Conservation (phyloP, 1,140 invertebrate species). For the Drosophila albomicans region DNA sequence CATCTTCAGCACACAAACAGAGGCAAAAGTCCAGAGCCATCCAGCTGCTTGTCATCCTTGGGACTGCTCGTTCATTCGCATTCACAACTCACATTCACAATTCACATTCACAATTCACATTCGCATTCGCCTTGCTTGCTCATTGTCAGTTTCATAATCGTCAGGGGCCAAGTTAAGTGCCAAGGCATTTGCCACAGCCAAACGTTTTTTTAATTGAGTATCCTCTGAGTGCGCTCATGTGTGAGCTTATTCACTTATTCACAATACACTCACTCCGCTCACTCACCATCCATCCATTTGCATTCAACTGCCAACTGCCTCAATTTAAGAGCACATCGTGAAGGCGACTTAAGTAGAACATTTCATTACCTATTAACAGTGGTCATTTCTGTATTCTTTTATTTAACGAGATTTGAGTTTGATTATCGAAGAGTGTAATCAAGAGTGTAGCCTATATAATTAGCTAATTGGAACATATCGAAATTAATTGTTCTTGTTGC, state of each 20-base stretch:
- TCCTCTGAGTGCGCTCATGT: constrained; percentile 18
- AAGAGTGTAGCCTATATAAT: no score
- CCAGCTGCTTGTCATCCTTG: no score
- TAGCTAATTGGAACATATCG: no score
- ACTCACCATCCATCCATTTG: constrained; percentile 2
- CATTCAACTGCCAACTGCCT: constrained; percentile 1
- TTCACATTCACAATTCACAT: constrained; percentile 28
- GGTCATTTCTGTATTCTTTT: no score
- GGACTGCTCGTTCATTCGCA: constrained; percentile 1
- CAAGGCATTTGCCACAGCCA: constrained; percentile 30
- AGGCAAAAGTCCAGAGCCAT: no score
- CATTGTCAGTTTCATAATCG: constrained; percentile 40
- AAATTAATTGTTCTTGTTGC: no score
- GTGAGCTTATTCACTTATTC: constrained; percentile 11
- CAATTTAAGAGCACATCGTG: background rate
- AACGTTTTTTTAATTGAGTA: constrained; percentile 51
- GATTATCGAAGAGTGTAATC: no score
- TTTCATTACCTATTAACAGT: no score
- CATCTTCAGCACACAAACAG: no score
- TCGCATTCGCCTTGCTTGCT: constrained; percentile 12
- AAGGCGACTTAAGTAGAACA: background rate
- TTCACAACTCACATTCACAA: background rate
- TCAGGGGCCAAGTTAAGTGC: constrained; percentile 52
- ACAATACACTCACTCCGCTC: background rate
- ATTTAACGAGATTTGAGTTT: no score